Percentiles rank a stretch among this genome's conserved stretches.
phyloP scores from a whole-genome alignment of 1,140 invertebrate species.

The Lepidostoma basale region DNA sequence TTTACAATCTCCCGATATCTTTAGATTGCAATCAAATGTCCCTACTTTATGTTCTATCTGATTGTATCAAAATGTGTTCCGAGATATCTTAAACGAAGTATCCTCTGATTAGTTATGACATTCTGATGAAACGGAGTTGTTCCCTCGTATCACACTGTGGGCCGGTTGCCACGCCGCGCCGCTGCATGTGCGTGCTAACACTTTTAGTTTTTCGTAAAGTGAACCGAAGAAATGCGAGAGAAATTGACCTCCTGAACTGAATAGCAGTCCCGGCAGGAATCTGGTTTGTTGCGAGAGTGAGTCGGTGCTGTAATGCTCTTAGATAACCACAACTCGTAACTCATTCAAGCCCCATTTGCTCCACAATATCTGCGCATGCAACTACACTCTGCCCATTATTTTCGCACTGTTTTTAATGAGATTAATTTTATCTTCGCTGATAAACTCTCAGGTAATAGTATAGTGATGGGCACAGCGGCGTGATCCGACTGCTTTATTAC shows the following conservation, averaged over 20 bases:
- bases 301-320: neutral
- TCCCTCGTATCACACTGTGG: neutral
- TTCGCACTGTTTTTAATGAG: neutral
- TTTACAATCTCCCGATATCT: too few relatives aligned
- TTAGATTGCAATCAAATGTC: too few relatives aligned
- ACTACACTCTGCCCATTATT: neutral
- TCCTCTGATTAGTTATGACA: too few relatives aligned
- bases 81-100: too few relatives aligned
- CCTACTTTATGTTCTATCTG: too few relatives aligned
- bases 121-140: neutral
- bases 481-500: too few relatives aligned
- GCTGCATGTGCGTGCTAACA: slow-evolving; percentile 17
- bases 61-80: too few relatives aligned
- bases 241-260: slow-evolving; percentile 38
- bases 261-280: neutral
- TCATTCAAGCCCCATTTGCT: neutral
- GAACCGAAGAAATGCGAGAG: slow-evolving; percentile 28
- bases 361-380: neutral
- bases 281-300: slow-evolving; percentile 26
- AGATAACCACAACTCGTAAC: neutral
- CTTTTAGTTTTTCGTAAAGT: slow-evolving; percentile 14
- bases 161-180: neutral
- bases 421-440: neutral
- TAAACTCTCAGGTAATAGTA: too few relatives aligned
- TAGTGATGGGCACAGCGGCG: too few relatives aligned